Base-by-base conservation (phyloP, 2,888 invertebrate species). In the Trachelus stipa region DNA sequence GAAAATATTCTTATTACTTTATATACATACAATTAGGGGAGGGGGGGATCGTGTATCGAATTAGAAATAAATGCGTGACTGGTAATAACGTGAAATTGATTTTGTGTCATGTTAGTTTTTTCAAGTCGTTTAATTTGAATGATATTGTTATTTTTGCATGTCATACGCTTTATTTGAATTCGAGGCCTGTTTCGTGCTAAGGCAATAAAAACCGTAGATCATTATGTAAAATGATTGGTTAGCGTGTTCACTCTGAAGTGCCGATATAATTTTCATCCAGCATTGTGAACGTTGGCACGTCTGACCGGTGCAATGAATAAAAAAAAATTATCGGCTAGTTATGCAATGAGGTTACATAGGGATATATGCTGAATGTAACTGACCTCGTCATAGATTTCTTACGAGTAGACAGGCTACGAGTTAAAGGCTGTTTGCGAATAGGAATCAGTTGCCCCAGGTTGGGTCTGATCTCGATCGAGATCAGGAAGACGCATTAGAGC, bases 371-470 rank as follows among this genome's bases (percentile, higher is more conserved):
- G 56, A 56, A 15, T 23, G 56, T 56, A 56, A 56, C 56, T 56
- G 56, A 56, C 56, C 56, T 56, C 56, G 56, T 56, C 23, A 56
- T 56, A 56, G 56, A 56, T 56, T 56, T 56, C 56, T 9, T 9
- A 9, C 23, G 23, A 40, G 40, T 4, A 0, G 15, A 23, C 40
- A 9, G 23, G 9, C 6, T 56, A 23, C 23, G 56, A 56, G 23
- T 56, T 56, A 23, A 23, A 23, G 56, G 23, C 56, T 23, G 1
- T 35, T 69, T 56, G 79, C 79, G 79, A 81, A 75, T 79, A 56
- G 56, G 2, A 79, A 78, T 78, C 78, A 73, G 76, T 79, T 76
- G 12, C 76, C 56, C 69, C 76, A 73, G 78, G 75, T 69, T 69
- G 69, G n/a, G 40, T 75, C 73, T 73, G 77, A 79, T 78, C 34